Evolutionary conservation across 1,140 invertebrate genomes (phyloP), one percentile per base, ranked within the genome.

Genomic region (Drosophila quadrilineata): DNA sequence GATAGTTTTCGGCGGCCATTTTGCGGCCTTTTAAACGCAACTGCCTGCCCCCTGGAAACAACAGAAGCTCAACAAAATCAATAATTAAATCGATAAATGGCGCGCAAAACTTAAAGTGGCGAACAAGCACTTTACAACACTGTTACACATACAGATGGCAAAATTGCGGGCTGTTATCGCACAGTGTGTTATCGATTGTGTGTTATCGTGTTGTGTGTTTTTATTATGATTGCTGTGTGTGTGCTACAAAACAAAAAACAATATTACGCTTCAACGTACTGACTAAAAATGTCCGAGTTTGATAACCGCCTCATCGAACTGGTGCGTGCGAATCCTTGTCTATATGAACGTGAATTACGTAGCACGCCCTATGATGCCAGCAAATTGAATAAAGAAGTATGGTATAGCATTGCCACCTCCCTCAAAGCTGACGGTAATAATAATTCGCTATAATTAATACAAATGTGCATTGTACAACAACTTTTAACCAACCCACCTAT

Each of bases 1-100:
- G 95, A 89, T 96, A 96, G 73, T 95, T 96, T 87, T 96, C 95
- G 68, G 93, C 88, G 58, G 87, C 79, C 85, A 89, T 89, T 40
- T 16, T 24, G 35, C 35, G 26, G 59, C 75, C 75, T 65, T 29
- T 46, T 5, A 12, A 40, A 67, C 29, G 43, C 26, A 65, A 54
- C 24, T 36, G 14, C 22, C 49, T 26, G 12, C 41, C 46, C 6
- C 14, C 58, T 45, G 24, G 17, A 9, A 19, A 9, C 19, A 24
- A 16, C 17, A 0, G n/a, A 6, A 6, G n/a, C 12, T n/a, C 48
- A 41, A 59, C 24, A 54, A 57, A 71, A 72, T 71, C 62, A 71
- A 77, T 63, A 66, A 71, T 38, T 35, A 82, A 85, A 85, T 85
- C 80, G 66, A 85, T 85, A 85, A 64, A 26, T 63, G 71, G 36